Conservation (phyloP, 2,113 vertebrate species). For the Galemys pyrenaicus region DNA sequence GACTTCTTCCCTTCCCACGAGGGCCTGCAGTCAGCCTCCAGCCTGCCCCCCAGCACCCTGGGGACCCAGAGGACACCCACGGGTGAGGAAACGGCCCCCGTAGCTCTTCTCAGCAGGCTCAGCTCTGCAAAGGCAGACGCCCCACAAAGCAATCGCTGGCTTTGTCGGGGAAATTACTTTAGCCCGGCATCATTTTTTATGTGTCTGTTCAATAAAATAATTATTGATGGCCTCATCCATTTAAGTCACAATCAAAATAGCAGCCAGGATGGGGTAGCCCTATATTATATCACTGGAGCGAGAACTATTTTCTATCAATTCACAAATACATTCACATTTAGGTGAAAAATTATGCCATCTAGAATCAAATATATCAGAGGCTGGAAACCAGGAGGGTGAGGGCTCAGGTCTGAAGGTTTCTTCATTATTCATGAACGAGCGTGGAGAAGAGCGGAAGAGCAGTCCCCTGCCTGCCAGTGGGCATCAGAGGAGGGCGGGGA, state of each 20-base stretch:
- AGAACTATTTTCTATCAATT: slow-evolving; percentile 77
- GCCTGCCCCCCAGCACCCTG: accelerated
- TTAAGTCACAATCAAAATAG: slow-evolving; percentile 79
- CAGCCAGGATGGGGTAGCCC: slow-evolving; percentile 49
- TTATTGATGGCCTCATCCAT: slow-evolving; percentile 80
- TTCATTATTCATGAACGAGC: slow-evolving; percentile 37
- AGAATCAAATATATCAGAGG: slow-evolving; percentile 68
- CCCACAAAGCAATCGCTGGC: neutral
- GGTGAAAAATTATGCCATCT: slow-evolving; percentile 77
- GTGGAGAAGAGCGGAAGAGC: neutral
- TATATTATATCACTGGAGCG: slow-evolving; percentile 68
- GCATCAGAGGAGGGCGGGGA: accelerated
- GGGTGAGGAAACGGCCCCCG: neutral
- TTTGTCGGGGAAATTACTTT: slow-evolving; percentile 69
- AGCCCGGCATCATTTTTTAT: slow-evolving; percentile 73
- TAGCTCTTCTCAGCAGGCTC: neutral
- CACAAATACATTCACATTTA: slow-evolving; percentile 77
- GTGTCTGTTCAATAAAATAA: slow-evolving; percentile 80
- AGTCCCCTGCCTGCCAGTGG: neutral
- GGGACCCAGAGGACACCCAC: neutral
- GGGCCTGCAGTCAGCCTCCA: neutral
- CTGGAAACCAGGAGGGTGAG: slow-evolving; percentile 25
- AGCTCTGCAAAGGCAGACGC: neutral
- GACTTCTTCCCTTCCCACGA: neutral
- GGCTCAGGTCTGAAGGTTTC: neutral